phyloP scores from a whole-genome alignment of 2,888 invertebrate genomes.

The Eilema caniola region DNA sequence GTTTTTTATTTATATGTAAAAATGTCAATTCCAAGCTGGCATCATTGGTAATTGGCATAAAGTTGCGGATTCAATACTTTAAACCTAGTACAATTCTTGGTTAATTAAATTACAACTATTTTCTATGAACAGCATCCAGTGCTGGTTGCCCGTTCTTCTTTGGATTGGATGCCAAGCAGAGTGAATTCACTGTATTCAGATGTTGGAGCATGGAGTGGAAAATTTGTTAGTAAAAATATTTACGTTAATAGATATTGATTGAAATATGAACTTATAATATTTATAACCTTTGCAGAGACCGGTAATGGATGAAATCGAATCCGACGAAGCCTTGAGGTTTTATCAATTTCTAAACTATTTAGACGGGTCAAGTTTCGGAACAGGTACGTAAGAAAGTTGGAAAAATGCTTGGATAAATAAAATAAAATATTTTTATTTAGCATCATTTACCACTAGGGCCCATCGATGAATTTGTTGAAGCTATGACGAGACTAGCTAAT shows the following conservation, averaged over 20 bases:
- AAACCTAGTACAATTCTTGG: neutral
- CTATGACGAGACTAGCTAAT: slow-evolving; percentile 74
- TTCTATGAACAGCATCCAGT: slow-evolving; percentile 74
- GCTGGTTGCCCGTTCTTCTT: slow-evolving; percentile 76
- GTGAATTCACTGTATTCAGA: slow-evolving; percentile 82
- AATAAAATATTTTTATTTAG: neutral
- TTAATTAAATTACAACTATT: neutral
- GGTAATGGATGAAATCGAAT: slow-evolving; percentile 84
- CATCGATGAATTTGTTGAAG: slow-evolving; percentile 81
- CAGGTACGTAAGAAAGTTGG: slow-evolving; percentile 60
- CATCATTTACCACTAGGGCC: slow-evolving; percentile 62
- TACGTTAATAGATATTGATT: neutral
- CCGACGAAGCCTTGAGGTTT: slow-evolving; percentile 81
- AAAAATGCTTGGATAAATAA: too few species aligned
- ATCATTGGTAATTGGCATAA: slow-evolving; percentile 40
- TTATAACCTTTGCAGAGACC: slow-evolving; percentile 68
- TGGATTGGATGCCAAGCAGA: slow-evolving; percentile 84
- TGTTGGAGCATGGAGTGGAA: slow-evolving; percentile 84
- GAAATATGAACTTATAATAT: neutral
- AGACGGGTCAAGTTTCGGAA: slow-evolving; percentile 83
- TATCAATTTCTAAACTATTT: slow-evolving; percentile 83
- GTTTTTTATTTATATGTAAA: slow-evolving; percentile 13
- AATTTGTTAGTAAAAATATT: slow-evolving; percentile 70
- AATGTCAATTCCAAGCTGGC: slow-evolving; percentile 31
- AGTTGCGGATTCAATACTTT: neutral